Conservation (phyloP, 2,113 vertebrate genomes). For the Verasper variegatus region DNA sequence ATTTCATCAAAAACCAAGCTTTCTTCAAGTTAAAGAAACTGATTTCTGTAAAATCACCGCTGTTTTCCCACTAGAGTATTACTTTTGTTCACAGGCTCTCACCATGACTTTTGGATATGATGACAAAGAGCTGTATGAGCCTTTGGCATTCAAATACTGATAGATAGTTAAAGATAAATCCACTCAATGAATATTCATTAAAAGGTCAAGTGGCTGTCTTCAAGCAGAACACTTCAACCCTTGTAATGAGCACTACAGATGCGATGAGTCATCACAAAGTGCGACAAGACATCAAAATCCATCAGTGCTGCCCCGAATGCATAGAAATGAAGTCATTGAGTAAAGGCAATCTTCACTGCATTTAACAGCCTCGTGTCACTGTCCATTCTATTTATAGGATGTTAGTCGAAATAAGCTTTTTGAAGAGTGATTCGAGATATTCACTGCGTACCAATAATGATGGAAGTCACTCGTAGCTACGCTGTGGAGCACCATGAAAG, state of each 20-base stretch:
- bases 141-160: slow-evolving; percentile 15
- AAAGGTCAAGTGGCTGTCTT: slow-evolving; percentile 27
- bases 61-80: too few relatives aligned
- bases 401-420: slow-evolving; percentile 54
- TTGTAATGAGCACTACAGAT: slow-evolving; percentile 12
- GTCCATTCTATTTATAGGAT: slow-evolving; percentile 61
- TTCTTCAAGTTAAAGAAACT: not conserved
- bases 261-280: slow-evolving; percentile 47
- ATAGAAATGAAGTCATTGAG: slow-evolving; percentile 73
- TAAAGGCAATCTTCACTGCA: slow-evolving; percentile 28
- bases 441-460: slow-evolving; percentile 39
- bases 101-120: not conserved
- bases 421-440: slow-evolving; percentile 49
- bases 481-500: slow-evolving; percentile 24
- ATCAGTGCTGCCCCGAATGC: slow-evolving; percentile 45
- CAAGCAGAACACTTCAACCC: slow-evolving; percentile 15
- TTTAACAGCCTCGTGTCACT: slow-evolving; percentile 28
- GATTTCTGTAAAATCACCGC: too few relatives aligned
- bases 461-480: slow-evolving; percentile 11
- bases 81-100: not conserved
- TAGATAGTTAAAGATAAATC: too few relatives aligned
- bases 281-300: slow-evolving; percentile 41
- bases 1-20: not conserved
- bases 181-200: slow-evolving; percentile 14
- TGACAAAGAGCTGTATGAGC: not conserved